Evolutionary conservation across 2,888 invertebrate genomes (phyloP), one percentile per base, ranked within the genome.

Genomic region (Acrobasis suavella): DNA sequence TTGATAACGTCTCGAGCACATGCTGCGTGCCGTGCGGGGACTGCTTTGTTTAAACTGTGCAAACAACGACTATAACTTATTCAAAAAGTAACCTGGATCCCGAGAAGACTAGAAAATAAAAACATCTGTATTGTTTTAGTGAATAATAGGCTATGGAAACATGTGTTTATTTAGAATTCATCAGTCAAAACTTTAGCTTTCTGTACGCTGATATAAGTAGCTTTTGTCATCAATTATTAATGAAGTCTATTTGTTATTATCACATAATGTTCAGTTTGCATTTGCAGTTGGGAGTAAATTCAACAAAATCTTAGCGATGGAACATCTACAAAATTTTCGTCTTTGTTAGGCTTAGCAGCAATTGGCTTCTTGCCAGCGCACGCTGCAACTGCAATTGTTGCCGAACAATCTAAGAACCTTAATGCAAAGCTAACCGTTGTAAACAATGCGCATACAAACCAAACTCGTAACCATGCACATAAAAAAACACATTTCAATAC

Each of bases 1-100:
- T 82, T 88, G 91, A 90, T 91, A 90, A 89, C 83, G 84, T 80
- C 82, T 82, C 74, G 72, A 73, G 74, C 81, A 79, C 77, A 80
- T 77, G 79, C 77, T 74, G 80, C 73, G 75, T 70, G 80, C 77
- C 73, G 75, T 70, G 80, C 77, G 80, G 80, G 82, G 76, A 78
- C 69, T 9, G 12, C 22, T 77, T 74, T 81, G 74, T 82, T 84
- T 81, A 77, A 74, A 79, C 71, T 76, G 69, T 65, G 68, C 71
- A 67, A 74, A 70, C 67, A 68, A 77, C 68, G 73, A 74, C 74
- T 78, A 80, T 75, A 73, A 72, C 52, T 69, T 70, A 70, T 54
- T 70, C 69, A 69, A 69, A 64, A 50, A 32, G 16, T 58, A 49
- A n/a, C 58, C 58, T 22, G 17, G 14, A 58, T 49, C 58, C 46